Base-by-base conservation (phyloP, 2,113 vertebrate species). In the Genyomyrus donnyi region DNA sequence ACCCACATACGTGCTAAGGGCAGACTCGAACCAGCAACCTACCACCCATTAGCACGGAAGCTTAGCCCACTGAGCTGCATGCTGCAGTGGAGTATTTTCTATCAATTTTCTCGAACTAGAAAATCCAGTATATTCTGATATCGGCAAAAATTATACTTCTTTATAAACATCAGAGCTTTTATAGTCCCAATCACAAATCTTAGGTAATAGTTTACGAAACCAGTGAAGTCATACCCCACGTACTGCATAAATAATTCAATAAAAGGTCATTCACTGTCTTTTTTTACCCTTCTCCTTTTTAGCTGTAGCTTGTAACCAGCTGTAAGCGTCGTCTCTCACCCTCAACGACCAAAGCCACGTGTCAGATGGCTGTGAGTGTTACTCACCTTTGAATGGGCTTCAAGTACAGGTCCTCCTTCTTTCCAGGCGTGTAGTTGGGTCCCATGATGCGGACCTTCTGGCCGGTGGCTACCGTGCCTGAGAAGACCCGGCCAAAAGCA, bases 391-490 rank as follows among this genome's bases (percentile, higher is more conserved):
- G 95, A 90, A 95, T 94, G 27, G 93, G 92, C 53, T 95, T 95
- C 24, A 95, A 8, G 85, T 94, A 96, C 87, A 94, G 93, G 88
- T 95, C 94, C 80, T 96, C 94, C 45, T 96, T 96, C 90, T 95
- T 95, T 56, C 94, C 94, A 52, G 93, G 94, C 5, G 93, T 94
- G 50, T 94, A 95, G 91, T 94, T 95, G 50, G 94, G 94, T 15
- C 94, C 94, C 94, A 95, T 93, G 85, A 95, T 94, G 83, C 88
- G 84, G 21, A 96, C 94, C 74, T 95, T 95, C 88, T 93, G 95
- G 31, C 93, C 93, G 0, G 94, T 93, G 35, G 93, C 93, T 50
- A 95, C 93, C n/a, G 93, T 35, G 35, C 93, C 94, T 62, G 95
- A 95, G 91, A 95, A 95, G 27, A 96, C 93, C 27, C 91, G 85